phyloP scores from a whole-genome alignment of 2,888 invertebrate species.

The Xestia rhomboidea region DNA sequence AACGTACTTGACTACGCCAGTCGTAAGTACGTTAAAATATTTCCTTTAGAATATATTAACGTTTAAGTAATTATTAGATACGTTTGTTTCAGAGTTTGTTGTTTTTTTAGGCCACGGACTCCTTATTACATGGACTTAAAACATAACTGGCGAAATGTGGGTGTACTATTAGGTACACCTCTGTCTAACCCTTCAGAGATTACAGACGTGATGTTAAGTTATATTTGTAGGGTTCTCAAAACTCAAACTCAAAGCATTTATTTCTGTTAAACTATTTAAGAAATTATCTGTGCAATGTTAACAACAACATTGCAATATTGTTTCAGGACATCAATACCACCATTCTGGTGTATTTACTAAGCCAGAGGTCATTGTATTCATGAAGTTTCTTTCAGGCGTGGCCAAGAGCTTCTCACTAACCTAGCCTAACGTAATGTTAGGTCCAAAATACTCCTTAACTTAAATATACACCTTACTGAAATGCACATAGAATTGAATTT shows the following conservation, averaged over 20 bases:
- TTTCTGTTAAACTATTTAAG: background rate
- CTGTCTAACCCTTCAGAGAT: no score
- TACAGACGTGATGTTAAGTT: no score
- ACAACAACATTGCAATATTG: no score
- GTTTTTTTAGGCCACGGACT: no score
- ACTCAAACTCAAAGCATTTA: background rate
- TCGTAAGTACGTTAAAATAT: background rate
- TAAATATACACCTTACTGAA: background rate
- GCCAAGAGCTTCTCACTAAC: constrained; percentile 36
- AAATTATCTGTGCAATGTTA: background rate
- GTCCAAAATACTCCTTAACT: background rate
- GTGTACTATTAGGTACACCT: no score
- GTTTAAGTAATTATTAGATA: no score
- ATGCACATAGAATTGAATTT: constrained; percentile 16
- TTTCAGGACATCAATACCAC: background rate
- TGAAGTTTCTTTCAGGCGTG: constrained; percentile 5
- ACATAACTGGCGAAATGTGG: no score
- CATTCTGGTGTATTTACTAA: background rate
- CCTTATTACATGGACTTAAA: no score
- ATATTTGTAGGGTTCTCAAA: background rate
- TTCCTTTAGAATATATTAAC: background rate
- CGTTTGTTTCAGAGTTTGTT: no score
- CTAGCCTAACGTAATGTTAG: constrained; percentile 40
- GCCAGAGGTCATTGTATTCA: constrained; percentile 29
- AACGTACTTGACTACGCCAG: no score